Evolutionary conservation across 2,888 invertebrate species (phyloP).

Genomic region (Cephus spinipes): DNA sequence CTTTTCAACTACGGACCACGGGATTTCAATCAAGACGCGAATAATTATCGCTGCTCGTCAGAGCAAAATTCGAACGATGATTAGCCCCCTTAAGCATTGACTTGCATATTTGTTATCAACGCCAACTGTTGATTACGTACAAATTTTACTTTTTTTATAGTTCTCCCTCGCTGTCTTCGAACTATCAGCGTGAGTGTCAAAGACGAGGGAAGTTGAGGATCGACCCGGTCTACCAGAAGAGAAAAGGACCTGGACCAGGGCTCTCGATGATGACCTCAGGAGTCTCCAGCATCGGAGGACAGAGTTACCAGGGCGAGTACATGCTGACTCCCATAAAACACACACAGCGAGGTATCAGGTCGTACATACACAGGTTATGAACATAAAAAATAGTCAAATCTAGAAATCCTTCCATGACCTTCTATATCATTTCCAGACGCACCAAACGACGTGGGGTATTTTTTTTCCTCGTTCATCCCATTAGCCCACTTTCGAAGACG

Average conservation of each 20-base stretch:
- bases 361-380: no score
- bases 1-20: slow-evolving; percentile 55
- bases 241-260: no score
- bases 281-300: no score
- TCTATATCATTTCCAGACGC: background rate
- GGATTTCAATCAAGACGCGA: slow-evolving; percentile 58
- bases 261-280: no score
- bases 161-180: background rate
- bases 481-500: background rate
- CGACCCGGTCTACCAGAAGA: no score
- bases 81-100: background rate
- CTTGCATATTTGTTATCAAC: background rate
- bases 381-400: background rate
- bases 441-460: background rate
- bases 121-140: background rate
- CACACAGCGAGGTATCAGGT: background rate
- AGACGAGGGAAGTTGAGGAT: no score
- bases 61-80: background rate
- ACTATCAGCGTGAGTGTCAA: background rate
- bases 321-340: no score
- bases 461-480: background rate
- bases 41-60: slow-evolving; percentile 42
- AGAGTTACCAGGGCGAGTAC: no score
- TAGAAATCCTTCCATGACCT: no score
- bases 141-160: background rate